Base-by-base conservation (phyloP, 2,888 invertebrate genomes). In the Synergus japonicus region DNA sequence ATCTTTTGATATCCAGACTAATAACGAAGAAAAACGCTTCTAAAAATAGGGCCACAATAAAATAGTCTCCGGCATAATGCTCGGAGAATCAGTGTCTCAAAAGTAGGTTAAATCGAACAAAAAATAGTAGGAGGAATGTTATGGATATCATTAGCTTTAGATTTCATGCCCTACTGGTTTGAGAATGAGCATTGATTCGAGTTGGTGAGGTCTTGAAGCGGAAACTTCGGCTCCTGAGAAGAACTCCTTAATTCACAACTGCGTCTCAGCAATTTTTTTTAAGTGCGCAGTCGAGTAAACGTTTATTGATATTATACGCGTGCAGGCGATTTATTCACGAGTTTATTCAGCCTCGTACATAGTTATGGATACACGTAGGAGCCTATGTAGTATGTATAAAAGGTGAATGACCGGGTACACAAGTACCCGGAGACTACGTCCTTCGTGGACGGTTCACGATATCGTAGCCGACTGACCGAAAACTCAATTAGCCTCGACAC, bases 381-480 rank as follows among this genome's bases (percentile, higher is more conserved):
- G 82, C 79, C 79, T 82, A 84, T 81, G 82, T 37, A 37, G 37
- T 79, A 79, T 82, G 69, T 84, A 84, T 83, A 85, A 82, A 87
- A 88, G 91, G 90, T 91, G 90, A 91, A 91, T 85, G 91, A 90
- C 91, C 91, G 88, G 86, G 86, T 89, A 89, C 90, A 88, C 89
- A 89, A 89, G 86, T 89, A 89, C 87, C 86, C 82, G 82, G 82
- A 81, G 80, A 81, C 79, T 83, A 81, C 82, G 84, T 85, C 87
- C 85, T 85, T 84, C 84, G 82, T 84, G 83, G 83, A 85, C 85
- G 79, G 85, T 76, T 84, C 82, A 81, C 84, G 83, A 85, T 83
- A 83, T 86, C 82, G 85, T 87, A 90, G 86, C 88, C 87, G 88
- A 88, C 86, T 88, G 88, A 88, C 89, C 88, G 88, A 89, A 89